A percentile compares a stretch with the other conserved stretches of the same genome.
phyloP scores from a whole-genome alignment of 2,797 vertebrate genomes.

The Anguilla obscura region DNA sequence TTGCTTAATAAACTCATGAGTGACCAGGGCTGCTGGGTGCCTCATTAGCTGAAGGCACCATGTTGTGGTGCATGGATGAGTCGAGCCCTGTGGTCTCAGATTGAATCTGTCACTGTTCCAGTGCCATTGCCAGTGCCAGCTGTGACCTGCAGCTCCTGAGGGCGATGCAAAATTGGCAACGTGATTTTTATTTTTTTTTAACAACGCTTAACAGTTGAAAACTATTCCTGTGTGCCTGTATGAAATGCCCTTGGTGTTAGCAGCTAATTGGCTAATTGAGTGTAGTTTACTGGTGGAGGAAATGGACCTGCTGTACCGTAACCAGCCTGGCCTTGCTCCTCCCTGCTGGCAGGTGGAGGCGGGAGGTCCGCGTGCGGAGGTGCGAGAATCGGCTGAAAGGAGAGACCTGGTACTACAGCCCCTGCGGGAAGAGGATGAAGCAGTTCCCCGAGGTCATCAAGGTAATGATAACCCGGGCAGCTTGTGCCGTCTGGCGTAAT shows the following conservation, averaged over 20 bases:
- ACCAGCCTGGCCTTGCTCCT: not conserved
- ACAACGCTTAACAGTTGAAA: no score
- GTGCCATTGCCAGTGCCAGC: not conserved
- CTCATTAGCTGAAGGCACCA: not conserved
- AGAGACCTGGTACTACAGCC: slow-evolving; percentile 96
- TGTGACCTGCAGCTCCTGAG: not conserved
- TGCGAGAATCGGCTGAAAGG: slow-evolving; percentile 89
- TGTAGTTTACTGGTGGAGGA: no score
- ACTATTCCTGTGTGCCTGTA: no score
- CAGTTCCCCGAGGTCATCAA: slow-evolving; percentile 97
- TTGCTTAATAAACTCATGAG: not conserved
- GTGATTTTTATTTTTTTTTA: no score
- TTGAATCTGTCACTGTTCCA: not conserved
- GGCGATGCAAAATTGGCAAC: not conserved
- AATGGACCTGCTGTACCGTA: not conserved
- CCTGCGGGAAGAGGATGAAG: slow-evolving; percentile 95
- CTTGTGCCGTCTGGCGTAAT: not conserved
- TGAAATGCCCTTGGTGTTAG: no score
- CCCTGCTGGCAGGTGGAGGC: slow-evolving; percentile 77
- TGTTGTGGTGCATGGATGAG: not conserved
- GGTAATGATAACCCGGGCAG: slow-evolving; percentile 63
- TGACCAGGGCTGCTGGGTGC: not conserved
- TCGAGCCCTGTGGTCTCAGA: not conserved
- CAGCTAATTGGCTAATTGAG: no score
- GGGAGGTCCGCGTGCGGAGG: slow-evolving; percentile 91